Base-by-base conservation (phyloP, 1,140 invertebrate species). In the Euura saliciscinereae region DNA sequence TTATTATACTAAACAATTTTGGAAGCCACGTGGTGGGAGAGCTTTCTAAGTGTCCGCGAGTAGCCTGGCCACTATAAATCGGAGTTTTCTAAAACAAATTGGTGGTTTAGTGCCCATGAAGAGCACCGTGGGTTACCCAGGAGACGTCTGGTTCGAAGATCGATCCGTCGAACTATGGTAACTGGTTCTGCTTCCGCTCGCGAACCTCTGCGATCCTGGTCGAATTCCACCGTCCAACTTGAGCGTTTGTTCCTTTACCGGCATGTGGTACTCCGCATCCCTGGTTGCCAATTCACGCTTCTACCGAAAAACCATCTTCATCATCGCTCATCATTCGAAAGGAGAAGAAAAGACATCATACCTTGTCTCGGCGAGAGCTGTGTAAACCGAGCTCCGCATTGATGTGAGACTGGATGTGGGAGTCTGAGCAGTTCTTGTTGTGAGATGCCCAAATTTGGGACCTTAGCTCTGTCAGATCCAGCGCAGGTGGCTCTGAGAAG, bases 351-450 rank as follows among this genome's bases (percentile, higher is more conserved):
- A 59, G 1, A n/a, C 6, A 59, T 8, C 28, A 28, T 59, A 79
- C 78, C 68, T 78, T 79, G 4, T 80, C 73, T 46, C 65, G 78
- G 67, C 76, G 76, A 70, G 46, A 77, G 10, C 75, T 59, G 28
- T 79, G 28, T 44, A 78, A 65, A 45, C 71, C 78, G 1, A 83
- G 64, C 71, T 83, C 83, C 7, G 83, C 81, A 71, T 85, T 85
- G n/a, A 85, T 79, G 8, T 85, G 84, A 13, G 84, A 85, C 28
- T 84, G 81, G 7, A 85, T 69, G 68, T 85, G 84, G 10, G 80
- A 74, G 28, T 80, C 74, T 0, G 80, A 83, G 44, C 83, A 83
- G 45, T 74, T 77, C 59, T 81, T 81, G 72, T 84, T 82, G 71
- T 83, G 82, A 2, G 81, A 83, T 7, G 83, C 78, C 43, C 82